phyloP scores from a whole-genome alignment of 2,113 vertebrate genomes.

The Nycticorax nycticorax region DNA sequence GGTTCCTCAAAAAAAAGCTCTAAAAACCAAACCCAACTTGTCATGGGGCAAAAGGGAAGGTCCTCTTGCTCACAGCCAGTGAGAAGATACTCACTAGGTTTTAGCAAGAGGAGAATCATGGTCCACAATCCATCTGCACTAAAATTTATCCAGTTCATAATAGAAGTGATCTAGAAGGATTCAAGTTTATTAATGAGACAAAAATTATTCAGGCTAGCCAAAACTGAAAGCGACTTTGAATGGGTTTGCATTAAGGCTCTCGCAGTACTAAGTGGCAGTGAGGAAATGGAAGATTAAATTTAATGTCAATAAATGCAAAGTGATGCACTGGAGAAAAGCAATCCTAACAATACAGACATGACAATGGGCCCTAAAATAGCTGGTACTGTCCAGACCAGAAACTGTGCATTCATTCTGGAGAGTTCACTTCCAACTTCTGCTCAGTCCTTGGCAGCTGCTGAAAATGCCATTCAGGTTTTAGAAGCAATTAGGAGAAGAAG shows the following conservation, averaged over 20 bases:
- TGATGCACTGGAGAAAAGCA: conserved; percentile 34
- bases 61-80: neutral
- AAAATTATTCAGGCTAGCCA: conserved; percentile 20
- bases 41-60: neutral
- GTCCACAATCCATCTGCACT: neutral
- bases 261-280: neutral
- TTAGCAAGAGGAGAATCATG: neutral
- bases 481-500: neutral
- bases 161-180: neutral
- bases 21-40: neutral
- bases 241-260: conserved; percentile 2
- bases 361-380: conserved; percentile 23
- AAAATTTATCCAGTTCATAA: neutral
- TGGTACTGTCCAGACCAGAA: neutral
- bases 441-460: neutral
- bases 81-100: neutral
- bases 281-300: conserved; percentile 58
- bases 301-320: conserved; percentile 59
- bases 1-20: neutral
- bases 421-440: neutral
- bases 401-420: neutral
- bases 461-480: neutral
- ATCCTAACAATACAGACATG: neutral
- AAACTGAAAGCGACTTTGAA: neutral
- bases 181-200: conserved; percentile 23